Evolutionary conservation across 1,140 invertebrate species (phyloP).

Genomic region (Zaprionus tsacasi): DNA sequence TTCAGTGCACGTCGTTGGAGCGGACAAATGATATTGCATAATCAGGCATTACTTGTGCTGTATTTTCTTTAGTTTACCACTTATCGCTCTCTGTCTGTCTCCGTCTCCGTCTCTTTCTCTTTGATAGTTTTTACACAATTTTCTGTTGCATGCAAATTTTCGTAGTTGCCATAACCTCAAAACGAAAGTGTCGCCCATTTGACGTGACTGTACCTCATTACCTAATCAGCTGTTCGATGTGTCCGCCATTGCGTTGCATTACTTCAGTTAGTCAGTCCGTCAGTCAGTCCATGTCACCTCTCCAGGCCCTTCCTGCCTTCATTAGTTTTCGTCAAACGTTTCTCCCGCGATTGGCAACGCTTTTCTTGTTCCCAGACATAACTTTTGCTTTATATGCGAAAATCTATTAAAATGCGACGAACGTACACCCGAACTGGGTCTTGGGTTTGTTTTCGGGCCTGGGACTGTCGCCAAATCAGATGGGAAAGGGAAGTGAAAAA

Average conservation of each 20-base stretch:
- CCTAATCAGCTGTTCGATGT: conserved; percentile 53
- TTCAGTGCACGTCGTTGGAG: conserved; percentile 69
- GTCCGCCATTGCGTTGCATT: conserved; percentile 27
- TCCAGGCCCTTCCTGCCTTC: conserved; percentile 5
- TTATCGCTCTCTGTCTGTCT: conserved; percentile 17
- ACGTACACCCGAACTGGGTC: conserved; percentile 50
- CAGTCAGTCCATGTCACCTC: background rate
- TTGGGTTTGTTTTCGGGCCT: conserved; percentile 16
- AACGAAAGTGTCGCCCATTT: conserved; percentile 44
- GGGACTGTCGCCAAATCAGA: conserved; percentile 26
- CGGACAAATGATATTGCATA: conserved; percentile 75
- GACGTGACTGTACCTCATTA: conserved; percentile 73
- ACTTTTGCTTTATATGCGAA: conserved; percentile 51
- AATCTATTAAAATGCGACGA: conserved; percentile 65
- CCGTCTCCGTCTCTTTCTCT: conserved; percentile 2
- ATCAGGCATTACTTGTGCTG: conserved; percentile 69
- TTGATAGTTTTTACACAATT: conserved; percentile 45
- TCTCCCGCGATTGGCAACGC: conserved; percentile 38
- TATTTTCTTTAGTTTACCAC: conserved; percentile 39
- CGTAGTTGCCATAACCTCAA: conserved; percentile 55
- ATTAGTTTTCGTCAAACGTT: conserved; percentile 21
- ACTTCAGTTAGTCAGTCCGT: conserved; percentile 4
- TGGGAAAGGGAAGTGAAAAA: conserved; percentile 75
- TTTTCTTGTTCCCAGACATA: conserved; percentile 58
- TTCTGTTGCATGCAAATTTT: conserved; percentile 69